Evolutionary conservation across 2,113 vertebrate genomes (phyloP).

Genomic region (western clawed frog (Xenopus tropicalis)): UCB_Xtro_10.0 CM004446.2:3886501-3887000

Average conservation of each 20-base stretch:
- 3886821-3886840: constrained; percentile 61
- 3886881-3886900: constrained; percentile 55
- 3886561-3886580: no score
- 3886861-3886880: constrained; percentile 45
- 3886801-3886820: constrained; percentile 53
- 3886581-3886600: no score
- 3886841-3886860: constrained; percentile 39
- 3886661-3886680: no score
- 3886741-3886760: constrained; percentile 49
- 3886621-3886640: no score
- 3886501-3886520: no score
- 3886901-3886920: constrained; percentile 42
- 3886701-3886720: constrained; percentile 66
- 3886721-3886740: constrained; percentile 57
- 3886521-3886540: no score
- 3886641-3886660: no score
- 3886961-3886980: constrained; percentile 56
- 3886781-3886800: constrained; percentile 44
- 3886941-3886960: constrained; percentile 60
- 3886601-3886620: no score
- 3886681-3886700: no score
- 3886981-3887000: not conserved
- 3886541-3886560: no score
- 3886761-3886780: constrained; percentile 55
- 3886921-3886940: constrained; percentile 67